Conservation (phyloP, 2,888 invertebrate species). For the Sceliomorpha sp. region DNA sequence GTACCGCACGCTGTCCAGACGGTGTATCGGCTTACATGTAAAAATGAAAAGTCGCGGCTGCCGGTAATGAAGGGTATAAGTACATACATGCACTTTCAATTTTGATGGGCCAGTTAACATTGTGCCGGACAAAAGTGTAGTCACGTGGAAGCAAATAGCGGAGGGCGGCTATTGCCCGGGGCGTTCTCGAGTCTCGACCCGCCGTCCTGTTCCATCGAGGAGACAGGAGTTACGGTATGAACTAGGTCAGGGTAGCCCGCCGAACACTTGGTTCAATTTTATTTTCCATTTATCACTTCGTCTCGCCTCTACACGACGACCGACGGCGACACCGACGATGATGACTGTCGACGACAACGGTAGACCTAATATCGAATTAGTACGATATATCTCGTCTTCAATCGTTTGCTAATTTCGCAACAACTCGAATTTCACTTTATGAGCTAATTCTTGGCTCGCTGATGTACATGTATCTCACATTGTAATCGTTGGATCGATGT, state of each 20-base stretch:
- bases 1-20: too few relatives aligned
- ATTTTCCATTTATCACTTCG: conserved; percentile 72
- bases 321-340: too few relatives aligned
- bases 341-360: too few relatives aligned
- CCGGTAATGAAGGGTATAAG: conserved; percentile 33
- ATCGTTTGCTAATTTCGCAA: too few relatives aligned
- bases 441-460: too few relatives aligned
- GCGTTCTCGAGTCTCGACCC: conserved; percentile 63
- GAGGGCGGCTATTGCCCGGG: conserved; percentile 68
- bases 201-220: conserved; percentile 62
- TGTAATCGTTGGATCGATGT: too few relatives aligned
- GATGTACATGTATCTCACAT: too few relatives aligned
- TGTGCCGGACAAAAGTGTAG: conserved; percentile 37
- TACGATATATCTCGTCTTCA: too few relatives aligned
- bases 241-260: conserved; percentile 77
- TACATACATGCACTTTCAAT: conserved; percentile 34
- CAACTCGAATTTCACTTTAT: too few relatives aligned
- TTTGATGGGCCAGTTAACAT: conserved; percentile 55
- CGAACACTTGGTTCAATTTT: conserved; percentile 74
- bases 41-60: conserved; percentile 17
- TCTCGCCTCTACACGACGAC: conserved; percentile 25
- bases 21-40: not conserved
- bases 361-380: too few relatives aligned
- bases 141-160: conserved; percentile 49
- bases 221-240: conserved; percentile 68